Evolutionary conservation across 2,797 vertebrate species (phyloP).

Genomic region (Amazona finschi): DNA sequence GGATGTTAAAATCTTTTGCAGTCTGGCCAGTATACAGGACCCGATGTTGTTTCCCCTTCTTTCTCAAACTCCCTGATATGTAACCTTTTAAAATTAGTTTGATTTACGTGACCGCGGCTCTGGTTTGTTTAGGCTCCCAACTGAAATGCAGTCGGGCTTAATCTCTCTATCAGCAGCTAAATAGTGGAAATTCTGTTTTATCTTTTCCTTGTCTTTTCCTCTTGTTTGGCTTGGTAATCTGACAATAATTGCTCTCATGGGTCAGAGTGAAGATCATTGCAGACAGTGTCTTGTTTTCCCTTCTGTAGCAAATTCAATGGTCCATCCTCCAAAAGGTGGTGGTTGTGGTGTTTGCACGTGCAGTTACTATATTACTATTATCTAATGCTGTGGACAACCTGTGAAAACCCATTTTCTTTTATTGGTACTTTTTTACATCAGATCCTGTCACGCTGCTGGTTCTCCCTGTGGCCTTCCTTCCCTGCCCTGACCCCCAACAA

Average conservation of each 20-base stretch:
- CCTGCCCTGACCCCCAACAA: not conserved
- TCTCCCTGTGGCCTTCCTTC: not conserved
- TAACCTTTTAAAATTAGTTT: slow-evolving; percentile 34
- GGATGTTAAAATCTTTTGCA: not conserved
- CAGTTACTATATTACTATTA: not conserved
- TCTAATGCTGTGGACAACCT: not conserved
- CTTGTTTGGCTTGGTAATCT: slow-evolving; percentile 39
- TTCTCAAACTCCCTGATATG: slow-evolving; percentile 28
- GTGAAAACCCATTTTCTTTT: not conserved
- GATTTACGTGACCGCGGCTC: slow-evolving; percentile 16
- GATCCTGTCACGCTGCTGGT: not conserved
- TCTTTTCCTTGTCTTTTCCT: not conserved
- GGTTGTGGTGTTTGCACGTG: not conserved
- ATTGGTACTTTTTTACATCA: not conserved
- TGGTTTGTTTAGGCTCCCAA: slow-evolving; percentile 11
- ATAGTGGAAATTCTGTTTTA: slow-evolving; percentile 1
- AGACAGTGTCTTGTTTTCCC: not conserved
- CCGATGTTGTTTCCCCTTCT: slow-evolving; percentile 12
- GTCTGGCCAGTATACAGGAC: not conserved
- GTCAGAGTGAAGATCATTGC: not conserved
- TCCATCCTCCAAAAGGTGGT: not conserved
- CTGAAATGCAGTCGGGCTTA: slow-evolving; percentile 20
- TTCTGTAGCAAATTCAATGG: not conserved
- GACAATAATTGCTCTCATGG: not conserved
- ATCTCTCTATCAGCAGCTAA: not conserved